These are phyloP conservation scores for Erannis defoliaria DNA, from an alignment of 2,888 invertebrate genomes.

Conservation along the genomic window DNA sequence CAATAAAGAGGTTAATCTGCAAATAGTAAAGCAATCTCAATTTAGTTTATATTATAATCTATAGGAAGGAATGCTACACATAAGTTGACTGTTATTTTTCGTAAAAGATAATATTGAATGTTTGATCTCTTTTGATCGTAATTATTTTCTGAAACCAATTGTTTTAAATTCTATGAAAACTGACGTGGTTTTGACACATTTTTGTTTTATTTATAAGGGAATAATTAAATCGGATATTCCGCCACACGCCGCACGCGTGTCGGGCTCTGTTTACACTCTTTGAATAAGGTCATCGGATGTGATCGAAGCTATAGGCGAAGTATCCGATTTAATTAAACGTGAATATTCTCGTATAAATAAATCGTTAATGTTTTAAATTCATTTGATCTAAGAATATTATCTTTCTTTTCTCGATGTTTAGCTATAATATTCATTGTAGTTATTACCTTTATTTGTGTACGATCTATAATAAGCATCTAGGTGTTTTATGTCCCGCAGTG, in stretches of 20 bases:
- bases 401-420: neutral
- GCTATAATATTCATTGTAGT: neutral
- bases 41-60: constrained; percentile 36
- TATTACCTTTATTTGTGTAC: neutral
- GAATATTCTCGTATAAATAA: too few species aligned
- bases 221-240: too few species aligned
- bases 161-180: too few species aligned
- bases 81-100: constrained; percentile 17
- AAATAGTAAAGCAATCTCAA: constrained; percentile 51
- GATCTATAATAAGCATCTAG: neutral
- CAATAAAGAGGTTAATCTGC: neutral
- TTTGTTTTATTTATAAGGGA: too few species aligned
- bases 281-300: too few species aligned
- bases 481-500: constrained; percentile 6
- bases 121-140: constrained; percentile 26
- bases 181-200: too few species aligned
- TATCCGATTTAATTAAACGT: too few species aligned
- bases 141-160: constrained; percentile 3
- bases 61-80: constrained; percentile 33
- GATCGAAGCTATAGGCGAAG: too few species aligned
- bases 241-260: too few species aligned
- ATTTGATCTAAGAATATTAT: too few species aligned
- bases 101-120: constrained; percentile 15
- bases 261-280: too few species aligned
- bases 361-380: too few species aligned